These are phyloP conservation scores for Brienomyrus brachyistius DNA, from an alignment of 2,113 vertebrate species.

Conservation along the genomic window DNA sequence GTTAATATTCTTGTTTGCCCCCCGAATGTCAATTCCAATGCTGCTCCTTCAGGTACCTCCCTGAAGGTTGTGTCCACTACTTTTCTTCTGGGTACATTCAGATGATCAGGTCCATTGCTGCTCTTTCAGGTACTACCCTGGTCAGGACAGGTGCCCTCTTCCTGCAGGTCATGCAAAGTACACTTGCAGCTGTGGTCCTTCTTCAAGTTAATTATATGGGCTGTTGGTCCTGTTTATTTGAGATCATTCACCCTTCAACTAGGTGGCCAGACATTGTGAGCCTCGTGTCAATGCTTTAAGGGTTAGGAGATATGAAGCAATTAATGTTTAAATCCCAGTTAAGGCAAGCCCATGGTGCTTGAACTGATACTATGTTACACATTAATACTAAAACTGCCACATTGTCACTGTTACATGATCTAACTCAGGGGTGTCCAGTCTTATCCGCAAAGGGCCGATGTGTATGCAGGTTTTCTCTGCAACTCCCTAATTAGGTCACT, in stretches of 20 bases:
- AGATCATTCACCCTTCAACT: not conserved
- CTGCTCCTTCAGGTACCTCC: not conserved
- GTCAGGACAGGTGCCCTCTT: not conserved
- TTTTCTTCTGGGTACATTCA: not conserved
- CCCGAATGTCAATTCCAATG: not conserved
- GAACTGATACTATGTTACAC: not conserved
- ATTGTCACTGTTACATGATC: not conserved
- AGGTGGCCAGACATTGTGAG: not conserved
- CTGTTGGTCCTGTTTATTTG: not conserved
- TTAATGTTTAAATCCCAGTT: not conserved
- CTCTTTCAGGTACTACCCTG: not conserved
- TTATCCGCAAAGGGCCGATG: too few species aligned
- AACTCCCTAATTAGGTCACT: too few species aligned
- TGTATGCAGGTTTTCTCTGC: too few species aligned
- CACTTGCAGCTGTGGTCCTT: not conserved
- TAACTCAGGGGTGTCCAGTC: too few species aligned
- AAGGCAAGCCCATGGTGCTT: not conserved
- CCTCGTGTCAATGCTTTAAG: not conserved
- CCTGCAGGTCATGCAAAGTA: not conserved
- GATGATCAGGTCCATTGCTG: not conserved
- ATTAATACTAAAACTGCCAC: not conserved
- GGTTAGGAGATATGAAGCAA: not conserved
- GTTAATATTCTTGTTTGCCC: not conserved
- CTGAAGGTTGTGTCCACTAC: not conserved
- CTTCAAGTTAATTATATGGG: not conserved